Base-by-base conservation (phyloP, 2,797 vertebrate species). In the Hybognathus amarus region DNA sequence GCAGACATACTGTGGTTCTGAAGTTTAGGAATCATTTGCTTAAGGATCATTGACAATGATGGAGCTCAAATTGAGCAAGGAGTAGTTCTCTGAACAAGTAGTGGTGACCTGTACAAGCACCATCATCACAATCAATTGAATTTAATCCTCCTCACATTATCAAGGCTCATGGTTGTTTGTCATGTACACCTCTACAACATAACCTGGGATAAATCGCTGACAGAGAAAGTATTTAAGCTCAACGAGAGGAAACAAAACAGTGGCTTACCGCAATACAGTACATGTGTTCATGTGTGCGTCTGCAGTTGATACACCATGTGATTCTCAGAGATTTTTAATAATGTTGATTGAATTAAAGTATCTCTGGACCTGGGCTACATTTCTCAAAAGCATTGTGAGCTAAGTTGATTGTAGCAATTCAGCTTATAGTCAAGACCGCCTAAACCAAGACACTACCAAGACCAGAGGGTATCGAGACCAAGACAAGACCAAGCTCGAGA, bases 41-140 rank as follows among this genome's bases (percentile, higher is more conserved):
- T 30, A 76, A 52, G 2, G 18, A 67, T 40, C 22, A 30, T 24
- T 76, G 63, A 68, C 38, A 83, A 68, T 77, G 50, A 83, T 69
- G 50, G 17, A 68, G 24, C 50, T 67, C 50, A 67, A 54, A 75
- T 40, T 74, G 80, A 80, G 67, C 27, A 63, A 42, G 40, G 8
- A 66, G 59, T 56, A 22, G 54, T 76, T 56, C n/a, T n/a, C 15
- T 40, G 69, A 74, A 59, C 18, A 30, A 6, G 20, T 24, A 68
- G 73, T 7, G 36, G 50, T 83, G 73, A 76, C 73, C 64, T 77
- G 77, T 33, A 54, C 10, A 66, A 67, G 63, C 13, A 20, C n/a
- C 81, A 77, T 69, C 81, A 76, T 83, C 24, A 77, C 56, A 69
- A 83, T 77, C 71, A 77, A 68, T 45, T 67, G 47, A 77, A 68